Evolutionary conservation across 2,888 invertebrate genomes (phyloP).

Genomic region (Sicus ferrugineus): DNA sequence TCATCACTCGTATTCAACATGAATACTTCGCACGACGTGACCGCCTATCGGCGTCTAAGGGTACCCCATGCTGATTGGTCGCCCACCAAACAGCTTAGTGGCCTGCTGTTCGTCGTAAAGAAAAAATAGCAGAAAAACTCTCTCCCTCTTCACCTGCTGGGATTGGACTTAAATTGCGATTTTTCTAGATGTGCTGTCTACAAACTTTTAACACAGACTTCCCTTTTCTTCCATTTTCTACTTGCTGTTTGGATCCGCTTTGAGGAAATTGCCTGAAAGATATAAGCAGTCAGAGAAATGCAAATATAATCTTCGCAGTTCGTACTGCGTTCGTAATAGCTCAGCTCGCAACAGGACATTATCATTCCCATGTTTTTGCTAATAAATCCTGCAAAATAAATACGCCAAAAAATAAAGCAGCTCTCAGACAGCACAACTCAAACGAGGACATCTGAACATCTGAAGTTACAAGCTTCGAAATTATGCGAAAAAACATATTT

Average conservation of each 20-base stretch:
- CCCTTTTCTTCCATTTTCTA: background rate
- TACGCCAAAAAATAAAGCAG: background rate
- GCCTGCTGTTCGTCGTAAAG: background rate
- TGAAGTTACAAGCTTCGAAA: no score
- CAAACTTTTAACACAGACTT: background rate
- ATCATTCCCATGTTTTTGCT: slow-evolving; percentile 15
- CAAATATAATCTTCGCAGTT: background rate
- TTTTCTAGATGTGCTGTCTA: no score
- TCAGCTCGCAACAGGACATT: background rate
- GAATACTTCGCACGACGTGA: no score
- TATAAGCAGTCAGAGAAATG: slow-evolving; percentile 1
- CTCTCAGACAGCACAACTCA: background rate
- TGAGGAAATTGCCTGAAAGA: slow-evolving; percentile 3
- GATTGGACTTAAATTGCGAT: background rate
- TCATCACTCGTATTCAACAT: no score
- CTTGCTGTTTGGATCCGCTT: background rate
- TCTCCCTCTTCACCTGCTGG: background rate
- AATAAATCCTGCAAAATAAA: slow-evolving; percentile 22
- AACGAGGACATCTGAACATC: no score
- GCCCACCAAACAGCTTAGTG: no score
- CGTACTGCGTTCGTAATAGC: background rate
- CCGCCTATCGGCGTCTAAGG: no score
- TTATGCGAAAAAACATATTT: no score
- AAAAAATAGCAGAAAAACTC: background rate
- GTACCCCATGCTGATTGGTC: background rate